phyloP scores from a whole-genome alignment of 1,140 invertebrate species.

The Protaetia brevitarsis region DNA sequence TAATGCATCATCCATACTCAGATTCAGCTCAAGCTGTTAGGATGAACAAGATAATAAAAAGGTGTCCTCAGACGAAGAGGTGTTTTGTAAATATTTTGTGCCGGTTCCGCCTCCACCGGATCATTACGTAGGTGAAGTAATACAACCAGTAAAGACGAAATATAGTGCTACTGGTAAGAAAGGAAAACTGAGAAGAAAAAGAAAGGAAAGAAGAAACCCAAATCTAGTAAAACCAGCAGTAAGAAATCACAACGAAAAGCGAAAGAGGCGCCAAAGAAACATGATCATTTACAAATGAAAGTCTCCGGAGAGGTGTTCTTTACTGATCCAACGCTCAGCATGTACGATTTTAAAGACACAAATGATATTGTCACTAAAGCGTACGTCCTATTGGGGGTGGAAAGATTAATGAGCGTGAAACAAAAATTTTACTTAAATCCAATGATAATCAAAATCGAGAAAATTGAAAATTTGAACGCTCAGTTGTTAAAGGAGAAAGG shows the following conservation, averaged over 20 bases:
- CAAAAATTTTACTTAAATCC: constrained; percentile 36
- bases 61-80: background rate
- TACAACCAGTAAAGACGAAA: background rate
- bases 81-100: constrained; percentile 12
- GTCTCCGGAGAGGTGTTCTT: constrained; percentile 36
- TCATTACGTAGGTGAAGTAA: background rate
- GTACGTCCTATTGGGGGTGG: constrained; percentile 26
- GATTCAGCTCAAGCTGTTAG: background rate
- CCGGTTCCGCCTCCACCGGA: background rate
- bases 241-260: constrained; percentile 13
- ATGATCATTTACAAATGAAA: constrained; percentile 24
- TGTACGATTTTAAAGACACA: constrained; percentile 24
- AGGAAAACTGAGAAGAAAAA: constrained; percentile 22
- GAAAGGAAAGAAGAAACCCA: constrained; percentile 19
- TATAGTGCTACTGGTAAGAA: too few species aligned
- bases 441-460: constrained; percentile 34
- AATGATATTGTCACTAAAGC: constrained; percentile 12
- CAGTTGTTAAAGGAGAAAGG: constrained; percentile 25
- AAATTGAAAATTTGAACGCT: constrained; percentile 30
- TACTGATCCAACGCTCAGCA: constrained; percentile 29
- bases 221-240: constrained; percentile 16
- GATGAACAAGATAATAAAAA: background rate
- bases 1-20: constrained; percentile 10
- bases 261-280: background rate
- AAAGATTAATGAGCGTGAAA: constrained; percentile 27